phyloP scores from a whole-genome alignment of 2,888 invertebrate species.

The Latrodectus elegans region DNA sequence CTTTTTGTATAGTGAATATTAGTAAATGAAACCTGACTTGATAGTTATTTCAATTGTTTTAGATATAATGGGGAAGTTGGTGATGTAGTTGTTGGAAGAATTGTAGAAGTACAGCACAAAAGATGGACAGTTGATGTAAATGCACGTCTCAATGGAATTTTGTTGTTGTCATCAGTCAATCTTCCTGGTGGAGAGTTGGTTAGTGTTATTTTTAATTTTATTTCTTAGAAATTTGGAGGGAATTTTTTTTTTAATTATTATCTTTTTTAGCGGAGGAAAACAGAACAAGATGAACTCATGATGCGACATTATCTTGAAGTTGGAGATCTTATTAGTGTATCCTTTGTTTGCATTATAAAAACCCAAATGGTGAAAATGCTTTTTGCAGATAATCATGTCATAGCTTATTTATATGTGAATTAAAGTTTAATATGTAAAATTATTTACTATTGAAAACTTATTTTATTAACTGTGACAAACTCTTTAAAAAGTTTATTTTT shows the following conservation, averaged over 20 bases:
- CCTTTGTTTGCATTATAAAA: constrained; percentile 7
- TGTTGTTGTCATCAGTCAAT: constrained; percentile 94
- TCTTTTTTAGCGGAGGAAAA: constrained; percentile 82
- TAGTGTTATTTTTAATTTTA: constrained; percentile 74
- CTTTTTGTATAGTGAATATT: no score
- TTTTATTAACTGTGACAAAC: no score
- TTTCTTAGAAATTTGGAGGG: constrained; percentile 27
- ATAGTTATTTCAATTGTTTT: constrained; percentile 36
- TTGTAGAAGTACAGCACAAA: constrained; percentile 85
- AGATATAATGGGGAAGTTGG: constrained; percentile 86
- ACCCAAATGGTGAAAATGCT: no score
- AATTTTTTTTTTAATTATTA: constrained; percentile 73
- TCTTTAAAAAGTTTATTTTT: no score
- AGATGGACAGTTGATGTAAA: constrained; percentile 97
- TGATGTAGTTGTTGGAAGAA: constrained; percentile 95
- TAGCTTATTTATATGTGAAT: no score
- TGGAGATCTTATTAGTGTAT: constrained; percentile 93
- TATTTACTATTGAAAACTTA: no score
- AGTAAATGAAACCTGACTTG: no score
- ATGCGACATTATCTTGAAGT: constrained; percentile 96
- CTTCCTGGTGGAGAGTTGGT: constrained; percentile 92
- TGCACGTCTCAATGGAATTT: constrained; percentile 87
- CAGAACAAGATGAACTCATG: constrained; percentile 96
- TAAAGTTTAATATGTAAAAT: no score
- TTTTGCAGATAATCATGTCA: no score